A percentile compares a stretch with the other conserved stretches of the same genome.
Evolutionary conservation across 2,888 invertebrate genomes (phyloP).

Genomic region (Tetragonisca angustula): DNA sequence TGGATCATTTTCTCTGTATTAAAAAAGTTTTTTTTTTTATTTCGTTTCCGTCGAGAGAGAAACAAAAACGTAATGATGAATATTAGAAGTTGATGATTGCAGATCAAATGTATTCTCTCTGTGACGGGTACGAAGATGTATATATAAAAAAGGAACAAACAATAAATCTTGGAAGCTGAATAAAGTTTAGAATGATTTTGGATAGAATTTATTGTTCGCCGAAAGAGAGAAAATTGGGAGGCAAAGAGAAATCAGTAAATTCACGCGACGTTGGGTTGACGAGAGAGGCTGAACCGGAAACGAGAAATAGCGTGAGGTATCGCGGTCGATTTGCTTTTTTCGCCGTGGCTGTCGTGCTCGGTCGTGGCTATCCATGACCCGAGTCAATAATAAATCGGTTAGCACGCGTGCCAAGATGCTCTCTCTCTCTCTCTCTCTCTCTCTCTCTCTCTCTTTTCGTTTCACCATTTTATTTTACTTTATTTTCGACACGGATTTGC

Average conservation of each 20-base stretch:
- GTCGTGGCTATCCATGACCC: slow-evolving; percentile 55
- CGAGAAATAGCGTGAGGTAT: background rate
- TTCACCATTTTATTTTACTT: slow-evolving; percentile 60
- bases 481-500: slow-evolving; percentile 45
- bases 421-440: slow-evolving; percentile 12
- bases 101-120: too few species aligned
- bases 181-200: background rate
- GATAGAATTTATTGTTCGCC: background rate
- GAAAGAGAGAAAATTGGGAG: background rate
- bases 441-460: background rate
- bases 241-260: background rate
- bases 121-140: too few species aligned
- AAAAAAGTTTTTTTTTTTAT: too few species aligned
- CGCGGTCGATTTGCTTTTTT: slow-evolving; percentile 23
- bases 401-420: slow-evolving; percentile 70
- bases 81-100: too few species aligned
- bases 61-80: too few species aligned
- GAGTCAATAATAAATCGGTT: slow-evolving; percentile 64
- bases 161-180: background rate
- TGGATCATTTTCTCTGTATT: too few species aligned
- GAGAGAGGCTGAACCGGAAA: slow-evolving; percentile 8
- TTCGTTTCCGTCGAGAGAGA: too few species aligned
- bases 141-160: background rate
- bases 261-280: background rate
- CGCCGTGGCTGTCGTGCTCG: background rate